These are phyloP conservation scores for Aotus griseimembra DNA, from an alignment of 2,797 vertebrate genomes.

Conservation along the genomic window DNA sequence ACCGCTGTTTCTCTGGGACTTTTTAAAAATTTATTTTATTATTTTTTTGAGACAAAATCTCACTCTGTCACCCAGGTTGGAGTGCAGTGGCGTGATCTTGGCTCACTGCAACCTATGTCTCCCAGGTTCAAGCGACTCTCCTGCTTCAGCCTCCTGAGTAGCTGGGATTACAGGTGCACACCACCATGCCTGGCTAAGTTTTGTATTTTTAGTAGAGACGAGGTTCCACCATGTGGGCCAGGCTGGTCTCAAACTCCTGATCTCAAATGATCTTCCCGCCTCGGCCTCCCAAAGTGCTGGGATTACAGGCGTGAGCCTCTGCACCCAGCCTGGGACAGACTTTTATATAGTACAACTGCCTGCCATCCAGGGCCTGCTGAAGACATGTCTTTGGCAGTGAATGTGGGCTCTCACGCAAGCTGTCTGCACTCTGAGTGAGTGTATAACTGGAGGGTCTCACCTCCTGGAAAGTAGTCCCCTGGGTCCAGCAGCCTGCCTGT, in stretches of 20 bases:
- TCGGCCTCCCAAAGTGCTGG: not conserved
- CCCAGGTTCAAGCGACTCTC: not conserved
- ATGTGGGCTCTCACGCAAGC: not conserved
- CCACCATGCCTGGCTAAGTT: not conserved
- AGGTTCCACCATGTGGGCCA: not conserved
- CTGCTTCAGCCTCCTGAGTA: not conserved
- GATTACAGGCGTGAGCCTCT: not conserved
- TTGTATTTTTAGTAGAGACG: not conserved
- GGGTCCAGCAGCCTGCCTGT: not conserved
- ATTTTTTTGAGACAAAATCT: not conserved
- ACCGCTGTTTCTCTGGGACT: not conserved
- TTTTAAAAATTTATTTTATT: not conserved
- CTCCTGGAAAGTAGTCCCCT: not conserved
- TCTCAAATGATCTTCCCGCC: not conserved
- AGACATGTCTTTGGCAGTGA: not conserved
- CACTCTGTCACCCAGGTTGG: not conserved
- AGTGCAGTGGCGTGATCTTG: not conserved
- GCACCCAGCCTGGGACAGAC: not conserved
- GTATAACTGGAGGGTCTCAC: not conserved
- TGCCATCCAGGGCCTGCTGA: not conserved
- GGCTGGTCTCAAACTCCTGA: not conserved
- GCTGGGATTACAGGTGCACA: not conserved
- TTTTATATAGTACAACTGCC: not conserved
- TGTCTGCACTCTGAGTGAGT: not conserved
- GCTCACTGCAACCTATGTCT: not conserved